Evolutionary conservation across 1,140 invertebrate species (phyloP), one percentile per base, ranked within the genome.

Genomic region (Listronotus bonariensis): DNA sequence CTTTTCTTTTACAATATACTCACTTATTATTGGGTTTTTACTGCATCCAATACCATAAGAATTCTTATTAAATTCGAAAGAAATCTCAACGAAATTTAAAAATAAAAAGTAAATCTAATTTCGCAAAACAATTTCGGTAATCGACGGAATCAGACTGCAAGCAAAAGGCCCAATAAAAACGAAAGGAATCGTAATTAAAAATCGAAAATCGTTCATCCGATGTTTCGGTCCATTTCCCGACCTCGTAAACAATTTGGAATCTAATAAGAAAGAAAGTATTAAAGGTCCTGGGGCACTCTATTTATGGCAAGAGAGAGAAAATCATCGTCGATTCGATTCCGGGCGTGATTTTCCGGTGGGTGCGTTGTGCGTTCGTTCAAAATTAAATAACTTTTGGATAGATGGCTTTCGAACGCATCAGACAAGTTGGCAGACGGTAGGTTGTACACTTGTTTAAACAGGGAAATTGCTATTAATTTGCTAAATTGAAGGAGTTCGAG

Each of bases 261-360:
- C 58, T 53, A 61, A 61, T 61, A 61, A 61, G 58, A 61, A 34
- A 40, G 58, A 61, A 61, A 61, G 58, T 61, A 61, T 61, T 61
- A 61, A 61, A 61, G 38, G 58, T 61, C 58, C 58, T n/a, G 58
- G 36, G 58, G 58, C 58, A 52, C 45, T 61, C 58, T 46, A 52
- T 49, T 49, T 61, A 49, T 32, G 38, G 34, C 15, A 31, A 11
- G 26, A 38, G 34, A 51, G 49, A n/a, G 32, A 61, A 59, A 59
- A 51, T 52, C 45, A 52, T 41, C 45, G 45, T 41, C 38, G 48
- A 45, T 61, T 61, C 48, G 58, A 61, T 61, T 61, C 34, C 48
- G 45, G 17, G 11, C 58, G 58, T 52, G 58, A 61, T 61, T 61
- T 61, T 61, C 58, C 58, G 58, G 31, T 61, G 58, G 58, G 58